Evolutionary conservation across 2,888 invertebrate species (phyloP), one percentile per base, ranked within the genome.

Genomic region (Acrocera orbiculus): DNA sequence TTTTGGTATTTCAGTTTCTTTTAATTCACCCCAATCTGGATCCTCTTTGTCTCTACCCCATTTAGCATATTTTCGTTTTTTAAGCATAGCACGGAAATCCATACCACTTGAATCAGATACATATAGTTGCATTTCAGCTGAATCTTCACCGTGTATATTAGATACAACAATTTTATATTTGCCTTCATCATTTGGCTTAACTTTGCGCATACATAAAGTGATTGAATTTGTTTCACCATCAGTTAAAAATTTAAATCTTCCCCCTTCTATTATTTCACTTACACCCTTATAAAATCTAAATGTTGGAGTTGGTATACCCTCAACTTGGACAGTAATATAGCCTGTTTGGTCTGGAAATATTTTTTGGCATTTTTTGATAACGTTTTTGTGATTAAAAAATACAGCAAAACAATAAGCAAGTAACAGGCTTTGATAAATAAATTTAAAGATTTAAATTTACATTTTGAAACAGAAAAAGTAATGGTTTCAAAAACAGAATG

Each of bases 81-180:
- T 93, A 49, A 98, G 70, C 82, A 96, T 82, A 42, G 92, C 79
- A 64, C 98, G 79, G 81, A 96, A 99, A 65, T 98, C 98, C 81
- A 96, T 85, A 46, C 92, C 92, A 64, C 90, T 90, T 43, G 93
- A 77, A 66, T 92, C 95, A 50, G 93, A 93, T 39, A 98, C 95
- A 59, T 89, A 95, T 44, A 98, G 73, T 53, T 82, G 82, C 74
- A 89, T 86, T 59, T 93, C 93, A 39, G 90, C 92, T 1, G 85
- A 77, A 62, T 98, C 98, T 56, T 89, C 86, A 38, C 96, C 96
- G 52, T 92, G 86, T 44, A 79, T 75, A 59, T 96, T 95, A 54
- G 82, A 82, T 44, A 96, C 75, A 44, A 86, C 78, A 51, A 93
- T 70, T 56, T 80, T 87, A 65, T 93, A 98, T 64, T 82, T 85